Evolutionary conservation across 2,797 vertebrate species (phyloP), one percentile per base, ranked within the genome.

Genomic region (Karalla daura): DNA sequence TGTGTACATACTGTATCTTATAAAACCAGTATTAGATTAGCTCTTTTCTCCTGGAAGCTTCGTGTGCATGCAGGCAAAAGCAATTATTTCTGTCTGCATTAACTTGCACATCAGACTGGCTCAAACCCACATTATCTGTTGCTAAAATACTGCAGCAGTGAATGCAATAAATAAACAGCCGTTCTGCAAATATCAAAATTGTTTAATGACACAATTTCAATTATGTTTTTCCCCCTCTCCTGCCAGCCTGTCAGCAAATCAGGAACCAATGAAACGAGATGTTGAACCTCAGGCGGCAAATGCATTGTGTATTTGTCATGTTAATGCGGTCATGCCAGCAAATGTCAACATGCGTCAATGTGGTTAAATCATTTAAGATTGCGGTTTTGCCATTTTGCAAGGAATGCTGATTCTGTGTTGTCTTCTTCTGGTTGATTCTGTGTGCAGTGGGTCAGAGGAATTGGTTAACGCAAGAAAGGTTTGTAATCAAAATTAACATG

Each of bases 71-170:
- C 52, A 74, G 25, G 60, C 39, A 71, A 69, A 75, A 70, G 58
- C 67, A 73, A 85, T 89, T 85, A 87, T 81, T 84, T 70, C 47
- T 45, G 41, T 23, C 74, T 70, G 65, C 72, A 68, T 81, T 86
- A 70, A 63, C 65, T 72, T 58, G 59, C 70, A 74, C 73, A 80
- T 85, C 79, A 81, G 59, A 63, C 40, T 39, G 47, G 46, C 75
- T 47, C 60, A 50, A 76, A 72, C 36, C 62, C 33, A 41, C 63
- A 73, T 63, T 70, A 85, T 87, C 67, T 76, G 46, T 76, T 69
- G 75, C 68, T 14, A 61, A 63, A 86, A 83, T 55, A 50, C 41
- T 43, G 66, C 69, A 49, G 76, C 45, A 45, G 61, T 74, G 75
- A 83, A 83, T 63, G 67, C 5, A 44, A 74, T 84, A 77, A 70